These are phyloP conservation scores for Chrysomela aeneicollis DNA, from an alignment of 2,888 invertebrate species.

Conservation along the genomic window DNA sequence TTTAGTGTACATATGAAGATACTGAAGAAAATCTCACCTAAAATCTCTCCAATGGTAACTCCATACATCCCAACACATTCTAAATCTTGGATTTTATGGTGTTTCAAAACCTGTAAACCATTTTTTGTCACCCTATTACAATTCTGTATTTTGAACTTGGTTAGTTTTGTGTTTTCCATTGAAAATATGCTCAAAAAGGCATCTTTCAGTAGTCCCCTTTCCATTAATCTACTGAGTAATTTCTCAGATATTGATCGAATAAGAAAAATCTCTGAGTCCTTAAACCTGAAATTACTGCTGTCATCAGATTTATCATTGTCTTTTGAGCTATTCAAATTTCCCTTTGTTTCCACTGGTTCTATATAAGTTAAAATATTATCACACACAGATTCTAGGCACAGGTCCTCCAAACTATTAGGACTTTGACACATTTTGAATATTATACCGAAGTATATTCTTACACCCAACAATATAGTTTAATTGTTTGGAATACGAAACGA, in stretches of 20 bases:
- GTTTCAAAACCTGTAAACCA: conserved; percentile 68
- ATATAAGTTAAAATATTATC: conserved; percentile 65
- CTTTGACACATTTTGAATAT: conserved; percentile 66
- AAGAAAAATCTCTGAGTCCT: conserved; percentile 66
- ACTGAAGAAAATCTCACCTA: conserved; percentile 48
- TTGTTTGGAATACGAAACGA: too few species aligned
- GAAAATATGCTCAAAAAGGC: conserved; percentile 66
- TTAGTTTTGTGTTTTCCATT: conserved; percentile 67
- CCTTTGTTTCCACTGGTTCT: conserved; percentile 51
- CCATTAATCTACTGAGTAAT: conserved; percentile 64
- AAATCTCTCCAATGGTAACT: conserved; percentile 64
- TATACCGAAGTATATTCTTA: background rate
- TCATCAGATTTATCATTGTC: conserved; percentile 42
- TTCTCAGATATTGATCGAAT: conserved; percentile 68
- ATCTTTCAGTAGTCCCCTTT: conserved; percentile 68
- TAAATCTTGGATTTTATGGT: conserved; percentile 70
- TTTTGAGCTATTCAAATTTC: conserved; percentile 38
- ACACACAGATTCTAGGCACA: conserved; percentile 71
- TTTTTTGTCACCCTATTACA: conserved; percentile 65
- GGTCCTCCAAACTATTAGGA: conserved; percentile 69
- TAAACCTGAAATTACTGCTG: conserved; percentile 57
- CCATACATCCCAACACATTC: conserved; percentile 69
- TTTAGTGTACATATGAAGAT: too few species aligned
- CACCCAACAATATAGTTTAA: too few species aligned
- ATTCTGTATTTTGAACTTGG: conserved; percentile 67